Evolutionary conservation across 1,140 invertebrate genomes (phyloP), one percentile per base, ranked within the genome.

Genomic region (Tigriopus japonicus): DNA sequence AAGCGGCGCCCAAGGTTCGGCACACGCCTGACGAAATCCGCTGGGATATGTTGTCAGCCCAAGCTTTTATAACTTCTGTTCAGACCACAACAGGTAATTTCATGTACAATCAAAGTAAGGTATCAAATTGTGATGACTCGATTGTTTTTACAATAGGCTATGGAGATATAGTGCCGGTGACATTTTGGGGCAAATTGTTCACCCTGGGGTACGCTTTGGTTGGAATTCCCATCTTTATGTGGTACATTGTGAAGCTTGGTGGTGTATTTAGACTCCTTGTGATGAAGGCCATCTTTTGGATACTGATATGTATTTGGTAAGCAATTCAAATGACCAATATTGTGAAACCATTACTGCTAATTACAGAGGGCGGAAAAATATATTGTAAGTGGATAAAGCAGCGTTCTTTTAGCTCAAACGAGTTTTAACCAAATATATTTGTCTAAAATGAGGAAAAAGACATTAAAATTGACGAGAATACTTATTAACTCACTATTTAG

Each of bases 181-280:
- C 55, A 10, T 41, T 41, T 14, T 13, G 40, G n/a, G 55, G 55
- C 14, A 58, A 58, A 15, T 14, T 58, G 2, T 58, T 58, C 5
- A 51, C 55, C 35, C 40, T 58, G 15, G 17, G 13, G 5, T 56
- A 56, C 40, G 40, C 3, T 10, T 35, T 41, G 21, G 17, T 35
- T 19, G 55, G 55, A 40, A 6, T 51, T 41, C 40, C 55, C 23
- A 9, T 51, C 6, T 58, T 58, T 23, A 1, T 58, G 40, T 58
- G 55, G 55, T 58, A 58, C 55, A 58, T 58, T 42, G 21, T 58
- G 3, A 58, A 58, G n/a, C 55, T 58, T 17, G 55, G 55, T 6
- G 55, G 55, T 6, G 28, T 58, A 5, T 58, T 58, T 42, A 3
- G 55, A 58, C 23, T 58, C 41, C 41, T 58, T 7, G 41, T 42